These are phyloP conservation scores for Hypotaenidia okinawae DNA, from an alignment of 2,797 vertebrate genomes.

Conservation along the genomic window DNA sequence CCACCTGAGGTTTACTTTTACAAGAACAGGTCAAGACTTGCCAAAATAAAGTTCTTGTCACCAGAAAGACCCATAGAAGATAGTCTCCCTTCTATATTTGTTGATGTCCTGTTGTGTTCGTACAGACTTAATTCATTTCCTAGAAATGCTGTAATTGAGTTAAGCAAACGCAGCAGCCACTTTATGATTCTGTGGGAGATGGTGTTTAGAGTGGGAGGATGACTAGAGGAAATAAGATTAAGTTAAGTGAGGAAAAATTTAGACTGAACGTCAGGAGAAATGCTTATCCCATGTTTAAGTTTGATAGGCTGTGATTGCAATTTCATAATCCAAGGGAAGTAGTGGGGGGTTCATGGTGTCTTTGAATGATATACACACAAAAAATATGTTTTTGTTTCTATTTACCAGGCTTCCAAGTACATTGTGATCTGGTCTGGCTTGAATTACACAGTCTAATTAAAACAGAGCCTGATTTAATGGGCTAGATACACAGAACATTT, in stretches of 20 bases:
- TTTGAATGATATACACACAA: background rate
- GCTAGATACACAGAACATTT: slow-evolving; percentile 34
- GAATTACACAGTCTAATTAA: slow-evolving; percentile 46
- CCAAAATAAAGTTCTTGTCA: background rate
- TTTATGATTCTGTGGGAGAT: slow-evolving; percentile 41
- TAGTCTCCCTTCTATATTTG: background rate
- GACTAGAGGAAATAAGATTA: slow-evolving; percentile 36
- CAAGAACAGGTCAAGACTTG: background rate
- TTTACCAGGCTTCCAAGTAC: slow-evolving; percentile 10
- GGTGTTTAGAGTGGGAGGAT: slow-evolving; percentile 51
- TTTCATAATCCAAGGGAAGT: background rate
- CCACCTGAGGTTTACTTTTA: background rate
- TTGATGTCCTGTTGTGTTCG: background rate
- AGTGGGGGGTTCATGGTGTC: background rate
- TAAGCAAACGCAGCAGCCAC: slow-evolving; percentile 7
- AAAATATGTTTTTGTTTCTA: background rate
- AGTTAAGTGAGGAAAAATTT: slow-evolving; percentile 29
- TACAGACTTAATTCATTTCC: background rate
- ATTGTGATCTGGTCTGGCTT: slow-evolving; percentile 7
- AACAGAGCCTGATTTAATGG: slow-evolving; percentile 36
- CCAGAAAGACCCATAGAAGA: background rate
- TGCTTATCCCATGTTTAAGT: background rate
- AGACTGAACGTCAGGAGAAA: slow-evolving; percentile 17
- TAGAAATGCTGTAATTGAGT: slow-evolving; percentile 8
- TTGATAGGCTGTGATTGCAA: background rate